Percentiles rank a stretch among this genome's conserved stretches.
phyloP scores from a whole-genome alignment of 2,888 invertebrate genomes.

The Caradrina clavipalpis region DNA sequence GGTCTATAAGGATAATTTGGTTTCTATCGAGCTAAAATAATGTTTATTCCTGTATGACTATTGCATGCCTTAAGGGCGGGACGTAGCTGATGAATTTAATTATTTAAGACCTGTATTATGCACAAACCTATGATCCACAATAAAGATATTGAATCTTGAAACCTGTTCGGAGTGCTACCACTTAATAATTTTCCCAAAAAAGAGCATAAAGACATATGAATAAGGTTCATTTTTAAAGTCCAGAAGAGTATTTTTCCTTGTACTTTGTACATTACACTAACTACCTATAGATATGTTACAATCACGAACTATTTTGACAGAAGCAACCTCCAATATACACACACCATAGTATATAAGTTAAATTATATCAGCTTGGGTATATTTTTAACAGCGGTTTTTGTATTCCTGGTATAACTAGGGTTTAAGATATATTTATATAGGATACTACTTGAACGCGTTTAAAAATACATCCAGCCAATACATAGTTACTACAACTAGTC shows the following conservation, averaged over 20 bases:
- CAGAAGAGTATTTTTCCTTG: conserved; percentile 44
- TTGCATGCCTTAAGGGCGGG: too few relatives aligned
- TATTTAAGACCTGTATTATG: too few relatives aligned
- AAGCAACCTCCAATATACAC: conserved; percentile 26
- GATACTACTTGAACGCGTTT: conserved; percentile 49
- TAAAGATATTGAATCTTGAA: too few relatives aligned
- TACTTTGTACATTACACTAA: conserved; percentile 54
- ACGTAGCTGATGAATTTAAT: too few relatives aligned
- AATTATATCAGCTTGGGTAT: conserved; percentile 50
- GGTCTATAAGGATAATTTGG: too few relatives aligned
- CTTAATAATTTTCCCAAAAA: conserved; percentile 1
- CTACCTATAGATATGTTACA: conserved; percentile 57
- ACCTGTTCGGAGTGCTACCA: background rate
- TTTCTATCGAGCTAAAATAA: too few relatives aligned
- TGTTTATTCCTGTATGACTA: too few relatives aligned
- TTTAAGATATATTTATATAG: conserved; percentile 27
- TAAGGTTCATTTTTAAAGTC: conserved; percentile 22
- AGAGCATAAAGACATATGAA: conserved; percentile 30
- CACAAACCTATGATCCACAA: too few relatives aligned
- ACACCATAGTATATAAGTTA: conserved; percentile 26
- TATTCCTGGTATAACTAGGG: conserved; percentile 24
- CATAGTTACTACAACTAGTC: conserved; percentile 33
- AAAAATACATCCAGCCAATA: conserved; percentile 62
- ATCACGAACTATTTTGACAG: conserved; percentile 42
- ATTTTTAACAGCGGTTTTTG: conserved; percentile 55